phyloP scores from a whole-genome alignment of 2,113 vertebrate species.

The Reinhardtius hippoglossoides region DNA sequence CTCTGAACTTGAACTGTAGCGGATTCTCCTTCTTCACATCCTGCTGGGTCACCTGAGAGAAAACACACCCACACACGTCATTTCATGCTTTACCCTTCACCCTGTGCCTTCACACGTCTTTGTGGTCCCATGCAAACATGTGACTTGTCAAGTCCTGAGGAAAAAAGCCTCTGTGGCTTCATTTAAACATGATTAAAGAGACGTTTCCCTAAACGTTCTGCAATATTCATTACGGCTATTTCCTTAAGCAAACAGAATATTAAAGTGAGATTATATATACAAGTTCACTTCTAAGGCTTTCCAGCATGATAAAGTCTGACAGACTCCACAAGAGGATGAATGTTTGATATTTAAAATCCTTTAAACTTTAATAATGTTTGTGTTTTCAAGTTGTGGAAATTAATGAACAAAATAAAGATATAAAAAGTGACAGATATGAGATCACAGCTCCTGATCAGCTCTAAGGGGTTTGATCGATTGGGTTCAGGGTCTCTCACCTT shows the following conservation, averaged over 20 bases:
- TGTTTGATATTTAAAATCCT: not conserved
- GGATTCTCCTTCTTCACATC: slow-evolving; percentile 98
- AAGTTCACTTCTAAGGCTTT: not conserved
- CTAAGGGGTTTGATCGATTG: not conserved
- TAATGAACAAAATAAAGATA: not conserved
- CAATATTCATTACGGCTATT: not conserved
- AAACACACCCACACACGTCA: not conserved
- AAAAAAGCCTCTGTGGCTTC: too few species aligned
- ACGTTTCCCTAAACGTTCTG: too few species aligned
- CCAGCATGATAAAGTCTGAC: not conserved
- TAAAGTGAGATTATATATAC: not conserved
- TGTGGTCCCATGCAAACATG: too few species aligned
- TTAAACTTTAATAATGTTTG: not conserved
- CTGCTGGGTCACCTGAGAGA: slow-evolving; percentile 92
- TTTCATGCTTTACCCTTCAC: not conserved
- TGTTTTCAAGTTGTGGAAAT: not conserved
- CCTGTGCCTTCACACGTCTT: not conserved
- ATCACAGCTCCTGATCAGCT: too few species aligned
- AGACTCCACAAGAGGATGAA: not conserved
- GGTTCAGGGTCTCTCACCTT: slow-evolving; percentile 82
- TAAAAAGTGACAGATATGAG: not conserved
- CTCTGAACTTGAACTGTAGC: slow-evolving; percentile 96
- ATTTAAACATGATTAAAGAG: not conserved
- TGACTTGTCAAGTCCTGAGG: not conserved
- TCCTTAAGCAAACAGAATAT: slow-evolving; percentile 13